Base-by-base conservation (phyloP, 2,888 invertebrate genomes). In the Eristalis intricaria region DNA sequence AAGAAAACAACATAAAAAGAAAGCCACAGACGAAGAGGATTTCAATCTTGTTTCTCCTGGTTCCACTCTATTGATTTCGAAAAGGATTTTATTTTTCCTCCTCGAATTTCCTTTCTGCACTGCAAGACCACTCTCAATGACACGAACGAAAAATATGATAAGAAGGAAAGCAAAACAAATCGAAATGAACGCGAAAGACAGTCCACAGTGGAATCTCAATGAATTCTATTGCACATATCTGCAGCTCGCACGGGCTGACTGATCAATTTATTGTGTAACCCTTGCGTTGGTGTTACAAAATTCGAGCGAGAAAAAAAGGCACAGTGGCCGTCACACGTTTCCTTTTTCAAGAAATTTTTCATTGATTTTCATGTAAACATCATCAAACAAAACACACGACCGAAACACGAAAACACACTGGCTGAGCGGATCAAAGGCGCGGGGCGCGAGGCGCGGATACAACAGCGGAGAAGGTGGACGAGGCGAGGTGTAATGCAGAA, bases 331-430 rank as follows among this genome's bases (percentile, higher is more conserved):
- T 71, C 71, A 71, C 85, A 84, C 75, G 81, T 81, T 81, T 77
- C 68, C 73, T 70, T 86, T 84, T 81, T 65, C 60, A 64, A 74
- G 64, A 73, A 83, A 77, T 78, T 83, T 26, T 83, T 83, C 84
- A 87, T 87, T 87, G 79, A 87, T 87, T 87, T 87, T 87, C 84
- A 80, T 80, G 84, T 87, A 80, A 87, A 87, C 83, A 87, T 76
- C 63, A 84, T 83, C 70, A 80, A 87, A 87, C 50, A 50, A 75
- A 74, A 68, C 65, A 79, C 70, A 70, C 70, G 56, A 38, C 50
- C 35, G 60, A 32, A 23, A 56, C 29, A 75, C 84, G 73, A 73
- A 86, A 64, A 58, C 40, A 69, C 74, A 61, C 61, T 35, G 68
- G 23, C 61, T 19, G 60, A 32, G 3, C 23, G 38, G 38, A 32